These are phyloP conservation scores for Mesembrinibis cayennensis DNA, from an alignment of 2,113 vertebrate genomes.

Conservation along the genomic window DNA sequence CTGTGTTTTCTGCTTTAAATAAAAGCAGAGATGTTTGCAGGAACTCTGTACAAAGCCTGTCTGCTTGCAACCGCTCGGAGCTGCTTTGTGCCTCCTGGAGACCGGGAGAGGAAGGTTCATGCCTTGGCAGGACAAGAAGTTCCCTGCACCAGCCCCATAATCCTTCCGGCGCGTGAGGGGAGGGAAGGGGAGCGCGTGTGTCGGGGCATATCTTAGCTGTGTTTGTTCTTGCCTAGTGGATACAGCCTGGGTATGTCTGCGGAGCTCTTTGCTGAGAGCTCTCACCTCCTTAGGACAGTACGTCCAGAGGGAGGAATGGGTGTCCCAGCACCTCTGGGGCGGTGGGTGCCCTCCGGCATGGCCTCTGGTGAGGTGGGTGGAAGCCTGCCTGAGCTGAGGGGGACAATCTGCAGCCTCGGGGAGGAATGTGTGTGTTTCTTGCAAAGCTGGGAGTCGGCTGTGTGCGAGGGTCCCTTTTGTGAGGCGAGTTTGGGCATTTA, in stretches of 20 bases:
- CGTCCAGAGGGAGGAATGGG: not conserved
- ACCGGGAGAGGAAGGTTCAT: slow-evolving; percentile 15
- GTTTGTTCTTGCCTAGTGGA: not conserved
- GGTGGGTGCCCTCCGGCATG: fast-evolving
- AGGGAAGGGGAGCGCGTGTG: not conserved
- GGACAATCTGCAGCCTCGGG: not conserved
- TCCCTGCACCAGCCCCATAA: slow-evolving; percentile 38
- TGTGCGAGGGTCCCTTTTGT: not conserved
- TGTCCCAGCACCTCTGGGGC: not conserved
- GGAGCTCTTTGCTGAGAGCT: not conserved
- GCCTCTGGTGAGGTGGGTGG: not conserved
- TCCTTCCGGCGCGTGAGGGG: slow-evolving; percentile 17
- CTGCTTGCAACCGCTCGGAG: not conserved
- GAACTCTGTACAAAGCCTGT: slow-evolving; percentile 43
- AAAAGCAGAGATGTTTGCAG: slow-evolving; percentile 34
- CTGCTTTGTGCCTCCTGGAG: slow-evolving; percentile 51
- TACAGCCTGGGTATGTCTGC: not conserved
- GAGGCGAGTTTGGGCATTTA: not conserved
- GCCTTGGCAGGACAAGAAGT: slow-evolving; percentile 57
- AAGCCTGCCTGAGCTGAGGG: not conserved
- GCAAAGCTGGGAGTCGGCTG: not conserved
- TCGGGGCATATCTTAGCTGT: not conserved
- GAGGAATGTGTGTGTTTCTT: not conserved
- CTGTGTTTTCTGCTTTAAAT: slow-evolving; percentile 61
- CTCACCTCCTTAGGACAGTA: fast-evolving